Base-by-base conservation (phyloP, 2,888 invertebrate species). In the Netelia virgata region DNA sequence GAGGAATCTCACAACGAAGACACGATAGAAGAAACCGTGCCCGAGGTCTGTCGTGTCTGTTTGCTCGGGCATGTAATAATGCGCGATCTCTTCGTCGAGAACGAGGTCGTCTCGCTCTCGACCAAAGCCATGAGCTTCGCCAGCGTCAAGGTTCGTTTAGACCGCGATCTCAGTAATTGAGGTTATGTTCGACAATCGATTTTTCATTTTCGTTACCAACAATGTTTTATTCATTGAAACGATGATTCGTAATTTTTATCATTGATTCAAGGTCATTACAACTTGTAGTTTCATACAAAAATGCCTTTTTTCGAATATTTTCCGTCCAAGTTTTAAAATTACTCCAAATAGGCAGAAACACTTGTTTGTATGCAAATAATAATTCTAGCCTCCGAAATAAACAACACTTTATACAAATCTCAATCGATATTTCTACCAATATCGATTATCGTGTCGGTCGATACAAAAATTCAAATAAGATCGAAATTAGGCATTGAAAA, bases 61-160 rank as follows among this genome's bases (percentile, higher is more conserved):
- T 89, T 93, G 16, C 87, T 91, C 69, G 89, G 88, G 43, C 91
- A 91, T 80, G 47, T 89, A 55, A 88, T 89, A 80, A 93, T 92
- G 92, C 90, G 91, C 20, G 91, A 91, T 64, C 89, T 93, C 1
- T 93, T 92, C 82, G 84, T 88, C 43, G 91, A 91, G 36, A 90
- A 86, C 77, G 90, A 90, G 36, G 89, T 90, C 74, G 84, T 88
- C 5, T 90, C 91, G 0, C 86, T 93, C 14, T 91, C 93, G 3
- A 84, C 90, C 5, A 93, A 93, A 82, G 92, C 91, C 14, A 93
- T 93, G 93, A 92, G 91, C 80, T 91, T 93, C 61, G 90, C 92
- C 61, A 93, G 89, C 73, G 92, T 93, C 88, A 93, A 93, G 93
- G 93, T 93, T 92, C 91, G 93, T 90, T 68, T 11, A 11, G n/a